These are phyloP conservation scores for Sebastes schlegelii DNA, from an alignment of 2,113 vertebrate genomes.

Conservation along the genomic window DNA sequence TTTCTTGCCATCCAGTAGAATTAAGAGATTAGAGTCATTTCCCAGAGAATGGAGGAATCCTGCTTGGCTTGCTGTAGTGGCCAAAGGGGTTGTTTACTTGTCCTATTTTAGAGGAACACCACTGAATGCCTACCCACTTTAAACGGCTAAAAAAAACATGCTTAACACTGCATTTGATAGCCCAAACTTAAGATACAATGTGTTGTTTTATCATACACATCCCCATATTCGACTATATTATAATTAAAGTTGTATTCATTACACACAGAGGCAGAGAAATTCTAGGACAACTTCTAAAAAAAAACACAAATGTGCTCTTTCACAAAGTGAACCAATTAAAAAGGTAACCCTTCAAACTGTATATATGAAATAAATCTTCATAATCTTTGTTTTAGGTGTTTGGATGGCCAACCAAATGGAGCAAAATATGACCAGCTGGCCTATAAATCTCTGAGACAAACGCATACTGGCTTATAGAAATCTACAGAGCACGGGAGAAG, in stretches of 20 bases:
- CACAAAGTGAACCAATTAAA: background rate
- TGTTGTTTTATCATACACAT: background rate
- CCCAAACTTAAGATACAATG: too few relatives aligned
- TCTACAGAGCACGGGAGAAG: background rate
- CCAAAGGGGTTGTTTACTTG: slow-evolving; percentile 30
- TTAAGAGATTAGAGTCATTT: slow-evolving; percentile 67
- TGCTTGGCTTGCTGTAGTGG: slow-evolving; percentile 29
- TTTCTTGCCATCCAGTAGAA: slow-evolving; percentile 47
- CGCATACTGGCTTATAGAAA: slow-evolving; percentile 3
- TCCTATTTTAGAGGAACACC: slow-evolving; percentile 18
- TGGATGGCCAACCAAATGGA: slow-evolving; percentile 3
- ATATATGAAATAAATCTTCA: slow-evolving; percentile 6
- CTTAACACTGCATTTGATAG: slow-evolving; percentile 37
- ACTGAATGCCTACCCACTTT: background rate
- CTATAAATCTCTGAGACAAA: slow-evolving; percentile 17
- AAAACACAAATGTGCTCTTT: background rate
- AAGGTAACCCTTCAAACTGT: background rate
- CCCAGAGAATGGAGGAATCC: slow-evolving; percentile 36
- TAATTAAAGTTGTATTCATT: background rate
- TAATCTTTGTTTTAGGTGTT: slow-evolving; percentile 23
- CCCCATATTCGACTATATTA: background rate
- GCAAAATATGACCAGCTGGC: slow-evolving; percentile 15
- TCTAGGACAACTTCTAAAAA: background rate
- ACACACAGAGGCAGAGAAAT: background rate
- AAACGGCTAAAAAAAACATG: background rate